Evolutionary conservation across 2,113 vertebrate genomes (phyloP).

Genomic region (Archilochus colubris): DNA sequence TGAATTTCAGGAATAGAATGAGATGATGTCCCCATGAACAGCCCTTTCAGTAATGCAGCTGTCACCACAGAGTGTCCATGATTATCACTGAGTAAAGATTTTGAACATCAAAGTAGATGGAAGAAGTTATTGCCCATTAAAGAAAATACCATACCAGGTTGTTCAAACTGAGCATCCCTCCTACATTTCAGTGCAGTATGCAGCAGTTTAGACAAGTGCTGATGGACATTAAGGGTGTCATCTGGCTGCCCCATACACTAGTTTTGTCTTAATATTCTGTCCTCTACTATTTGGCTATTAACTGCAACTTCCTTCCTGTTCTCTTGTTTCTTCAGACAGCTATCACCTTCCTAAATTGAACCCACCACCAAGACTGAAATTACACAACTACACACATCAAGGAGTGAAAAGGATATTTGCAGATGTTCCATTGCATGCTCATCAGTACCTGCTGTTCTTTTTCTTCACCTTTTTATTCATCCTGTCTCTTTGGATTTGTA

Average conservation of each 20-base stretch:
- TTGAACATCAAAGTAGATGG: neutral
- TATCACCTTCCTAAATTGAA: neutral
- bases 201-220: neutral
- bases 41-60: neutral
- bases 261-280: neutral
- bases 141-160: neutral
- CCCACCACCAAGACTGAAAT: neutral
- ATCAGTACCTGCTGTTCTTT: neutral
- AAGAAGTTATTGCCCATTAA: neutral
- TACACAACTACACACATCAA: neutral
- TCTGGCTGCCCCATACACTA: neutral
- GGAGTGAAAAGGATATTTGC: neutral
- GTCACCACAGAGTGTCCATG: neutral
- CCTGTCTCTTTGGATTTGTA: neutral
- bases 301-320: neutral
- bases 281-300: neutral
- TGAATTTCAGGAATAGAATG: neutral
- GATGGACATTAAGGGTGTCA: neutral
- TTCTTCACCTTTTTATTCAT: neutral
- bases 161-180: neutral
- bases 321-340: neutral
- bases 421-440: neutral
- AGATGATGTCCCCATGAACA: neutral
- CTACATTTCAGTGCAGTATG: accelerated
- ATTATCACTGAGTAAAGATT: neutral